Percentiles rank a stretch among this genome's conserved stretches.
Conservation (phyloP, 2,113 vertebrate genomes). For the Sapayoa aenigma region DNA sequence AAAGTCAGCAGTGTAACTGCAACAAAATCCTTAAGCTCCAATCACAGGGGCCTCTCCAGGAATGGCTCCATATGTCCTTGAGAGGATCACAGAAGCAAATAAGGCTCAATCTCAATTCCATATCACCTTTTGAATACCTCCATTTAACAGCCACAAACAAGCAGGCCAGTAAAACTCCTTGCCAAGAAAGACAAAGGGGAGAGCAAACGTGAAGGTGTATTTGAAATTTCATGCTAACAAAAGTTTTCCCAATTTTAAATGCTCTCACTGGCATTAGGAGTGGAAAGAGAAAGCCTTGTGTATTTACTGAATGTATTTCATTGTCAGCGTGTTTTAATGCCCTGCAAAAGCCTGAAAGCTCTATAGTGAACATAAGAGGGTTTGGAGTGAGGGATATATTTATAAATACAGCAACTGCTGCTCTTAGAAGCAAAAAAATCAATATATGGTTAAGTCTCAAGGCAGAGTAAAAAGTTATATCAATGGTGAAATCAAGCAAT, state of each 20-base stretch:
- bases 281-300: not conserved
- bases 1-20: slow-evolving; percentile 39
- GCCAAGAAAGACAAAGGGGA: not conserved
- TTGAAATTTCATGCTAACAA: not conserved
- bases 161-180: not conserved
- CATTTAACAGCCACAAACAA: not conserved
- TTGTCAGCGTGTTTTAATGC: not conserved
- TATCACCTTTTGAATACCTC: not conserved
- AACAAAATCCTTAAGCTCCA: slow-evolving; percentile 31
- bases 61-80: slow-evolving; percentile 23
- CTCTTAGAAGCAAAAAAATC: not conserved
- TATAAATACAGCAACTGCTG: not conserved
- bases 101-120: not conserved
- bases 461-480: not conserved
- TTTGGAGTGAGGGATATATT: not conserved
- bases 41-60: slow-evolving; percentile 24
- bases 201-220: not conserved
- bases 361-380: not conserved
- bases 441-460: not conserved
- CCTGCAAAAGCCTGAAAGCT: not conserved
- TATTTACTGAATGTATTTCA: not conserved
- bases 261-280: not conserved
- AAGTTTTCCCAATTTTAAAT: not conserved
- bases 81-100: slow-evolving; percentile 4
- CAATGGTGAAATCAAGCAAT: not conserved